Evolutionary conservation across 2,888 invertebrate genomes (phyloP).

Genomic region (Sarcophaga rosellei): DNA sequence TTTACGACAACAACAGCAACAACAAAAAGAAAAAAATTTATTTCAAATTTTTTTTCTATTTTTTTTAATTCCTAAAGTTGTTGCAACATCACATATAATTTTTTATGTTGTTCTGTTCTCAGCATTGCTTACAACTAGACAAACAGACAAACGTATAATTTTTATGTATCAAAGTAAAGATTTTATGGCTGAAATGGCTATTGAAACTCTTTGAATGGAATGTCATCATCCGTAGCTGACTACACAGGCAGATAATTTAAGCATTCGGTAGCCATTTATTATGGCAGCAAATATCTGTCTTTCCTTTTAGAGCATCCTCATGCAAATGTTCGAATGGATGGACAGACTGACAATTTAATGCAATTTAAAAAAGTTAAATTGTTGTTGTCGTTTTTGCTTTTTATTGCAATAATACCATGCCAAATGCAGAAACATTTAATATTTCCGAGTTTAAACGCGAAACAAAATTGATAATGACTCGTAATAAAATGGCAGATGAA

Average conservation of each 20-base stretch:
- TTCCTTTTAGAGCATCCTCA: neutral
- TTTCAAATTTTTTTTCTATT: neutral
- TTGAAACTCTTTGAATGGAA: neutral
- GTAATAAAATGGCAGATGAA: too few species aligned
- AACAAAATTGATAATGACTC: too few species aligned
- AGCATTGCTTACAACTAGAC: neutral
- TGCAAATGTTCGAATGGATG: neutral
- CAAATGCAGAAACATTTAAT: neutral
- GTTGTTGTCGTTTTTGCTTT: neutral
- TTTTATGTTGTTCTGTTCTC: neutral
- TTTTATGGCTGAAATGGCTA: neutral
- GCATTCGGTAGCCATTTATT: slow-evolving; percentile 12
- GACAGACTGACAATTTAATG: slow-evolving; percentile 18
- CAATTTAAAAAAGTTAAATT: slow-evolving; percentile 35
- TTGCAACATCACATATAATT: slow-evolving; percentile 1
- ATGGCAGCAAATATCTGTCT: neutral
- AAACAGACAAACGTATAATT: neutral
- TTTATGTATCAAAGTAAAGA: neutral
- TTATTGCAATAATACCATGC: neutral
- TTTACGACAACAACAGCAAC: neutral
- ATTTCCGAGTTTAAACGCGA: too few species aligned
- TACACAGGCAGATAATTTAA: neutral
- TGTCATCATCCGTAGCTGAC: neutral
- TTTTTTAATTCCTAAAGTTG: slow-evolving; percentile 15
- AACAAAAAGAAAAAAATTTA: neutral